Evolutionary conservation across 2,888 invertebrate genomes (phyloP).

Genomic region (Aquatica leii): DNA sequence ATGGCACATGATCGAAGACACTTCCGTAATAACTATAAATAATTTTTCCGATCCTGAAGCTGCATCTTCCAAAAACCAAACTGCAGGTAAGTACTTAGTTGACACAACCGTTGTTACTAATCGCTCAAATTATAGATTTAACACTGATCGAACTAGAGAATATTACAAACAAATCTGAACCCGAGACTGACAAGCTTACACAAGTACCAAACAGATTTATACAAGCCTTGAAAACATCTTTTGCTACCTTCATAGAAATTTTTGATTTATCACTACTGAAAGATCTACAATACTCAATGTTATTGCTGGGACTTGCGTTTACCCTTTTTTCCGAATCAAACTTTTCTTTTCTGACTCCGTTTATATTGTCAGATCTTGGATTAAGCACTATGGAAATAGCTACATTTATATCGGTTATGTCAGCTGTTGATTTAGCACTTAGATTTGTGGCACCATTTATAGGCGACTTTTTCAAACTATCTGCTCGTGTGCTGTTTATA

Average conservation of each 20-base stretch:
- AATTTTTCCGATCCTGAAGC: constrained; percentile 7
- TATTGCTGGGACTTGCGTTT: constrained; percentile 70
- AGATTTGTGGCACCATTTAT: constrained; percentile 70
- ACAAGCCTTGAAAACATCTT: too few relatives aligned
- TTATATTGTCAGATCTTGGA: constrained; percentile 70
- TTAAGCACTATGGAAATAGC: constrained; percentile 67
- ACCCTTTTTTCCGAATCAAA: constrained; percentile 74
- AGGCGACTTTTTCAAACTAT: constrained; percentile 67
- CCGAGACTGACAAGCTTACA: too few relatives aligned
- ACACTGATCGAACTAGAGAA: too few relatives aligned
- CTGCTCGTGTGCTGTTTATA: constrained; percentile 70
- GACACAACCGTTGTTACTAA: too few relatives aligned
- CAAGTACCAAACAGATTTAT: too few relatives aligned
- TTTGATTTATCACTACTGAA: constrained; percentile 70
- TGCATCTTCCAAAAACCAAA: constrained; percentile 21
- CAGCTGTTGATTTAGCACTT: constrained; percentile 63
- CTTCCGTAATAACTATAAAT: constrained; percentile 14
- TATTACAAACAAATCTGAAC: too few relatives aligned
- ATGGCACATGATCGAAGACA: constrained; percentile 66
- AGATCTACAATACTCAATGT: constrained; percentile 72
- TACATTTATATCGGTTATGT: constrained; percentile 68
- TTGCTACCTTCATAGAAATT: constrained; percentile 17
- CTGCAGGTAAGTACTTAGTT: too few relatives aligned
- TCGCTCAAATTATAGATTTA: too few relatives aligned
- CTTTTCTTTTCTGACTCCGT: constrained; percentile 70